Evolutionary conservation across 2,797 vertebrate genomes (phyloP), one percentile per base, ranked within the genome.

Genomic region (Percopsis omiscomaycus): DNA sequence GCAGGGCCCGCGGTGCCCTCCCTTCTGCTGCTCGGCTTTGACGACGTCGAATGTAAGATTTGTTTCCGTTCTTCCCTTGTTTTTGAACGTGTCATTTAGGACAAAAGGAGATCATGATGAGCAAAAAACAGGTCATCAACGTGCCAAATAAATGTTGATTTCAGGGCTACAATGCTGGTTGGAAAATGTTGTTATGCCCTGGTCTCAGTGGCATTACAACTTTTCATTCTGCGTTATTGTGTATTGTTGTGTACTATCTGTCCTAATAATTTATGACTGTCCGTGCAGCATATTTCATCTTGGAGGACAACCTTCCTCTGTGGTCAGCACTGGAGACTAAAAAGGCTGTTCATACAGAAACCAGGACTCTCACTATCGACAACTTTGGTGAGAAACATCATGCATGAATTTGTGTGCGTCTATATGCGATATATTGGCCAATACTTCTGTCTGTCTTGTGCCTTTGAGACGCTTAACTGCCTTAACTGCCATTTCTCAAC

Each of bases 301-400:
- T 93, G 82, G 92, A 93, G 81, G 84, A 89, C 69, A 93, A 93
- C 73, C 66, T 82, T 3, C 77, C 79, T 3, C 83, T 93, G 60
- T 76, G 62, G 16, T 65, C 79, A 0, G 84, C 74, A 9, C 79
- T 93, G 73, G 79, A 85, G 58, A 80, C 73, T 4, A 91, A 86
- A 44, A 87, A 79, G 63, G 82, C 70, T 28, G 64, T 81, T 37
- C 67, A 66, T 51, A 78, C 66, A 0, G 82, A 90, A 12, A 80
- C 80, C 75, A 81, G 62, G 58, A 78, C 58, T 29, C 69, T 93
- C 61, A 51, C 81, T 4, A 83, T 77, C 8, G 88, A 88, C 53
- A 79, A 88, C 80, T 91, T 88, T 49, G 92, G 92, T 93, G 90
- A 68, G 52, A 69, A 71, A 28, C 0, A 55, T 71, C 44, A 37